phyloP scores from a whole-genome alignment of 2,797 vertebrate genomes.

The Diglossa cyanea region DNA sequence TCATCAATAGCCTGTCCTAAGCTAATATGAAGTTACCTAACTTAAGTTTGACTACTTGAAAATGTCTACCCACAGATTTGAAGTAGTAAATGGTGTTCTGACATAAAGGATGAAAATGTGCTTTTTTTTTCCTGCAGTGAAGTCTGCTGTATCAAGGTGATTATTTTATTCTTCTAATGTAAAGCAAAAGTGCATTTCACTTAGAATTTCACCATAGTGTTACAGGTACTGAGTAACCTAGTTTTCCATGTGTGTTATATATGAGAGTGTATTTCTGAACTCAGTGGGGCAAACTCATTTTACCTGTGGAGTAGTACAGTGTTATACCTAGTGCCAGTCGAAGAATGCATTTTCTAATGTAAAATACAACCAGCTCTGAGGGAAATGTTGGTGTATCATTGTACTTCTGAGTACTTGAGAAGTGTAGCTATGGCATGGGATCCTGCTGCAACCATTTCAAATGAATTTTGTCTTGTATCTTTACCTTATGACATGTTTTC shows the following conservation, averaged over 20 bases:
- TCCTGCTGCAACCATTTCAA: background rate
- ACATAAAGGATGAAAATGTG: background rate
- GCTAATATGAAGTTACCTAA: background rate
- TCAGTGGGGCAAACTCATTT: background rate
- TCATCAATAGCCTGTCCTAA: background rate
- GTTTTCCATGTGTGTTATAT: background rate
- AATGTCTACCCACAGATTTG: background rate
- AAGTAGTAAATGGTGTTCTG: background rate
- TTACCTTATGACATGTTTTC: rapidly evolving
- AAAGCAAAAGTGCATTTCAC: background rate
- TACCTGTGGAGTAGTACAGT: background rate
- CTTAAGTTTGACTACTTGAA: background rate
- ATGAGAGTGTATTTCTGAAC: background rate
- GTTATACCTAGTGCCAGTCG: background rate
- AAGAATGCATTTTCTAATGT: background rate
- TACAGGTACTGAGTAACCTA: background rate
- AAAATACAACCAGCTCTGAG: background rate
- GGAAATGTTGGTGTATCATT: background rate
- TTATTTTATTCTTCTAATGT: background rate
- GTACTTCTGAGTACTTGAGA: background rate
- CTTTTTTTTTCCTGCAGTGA: background rate
- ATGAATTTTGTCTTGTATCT: background rate
- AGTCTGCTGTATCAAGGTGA: background rate
- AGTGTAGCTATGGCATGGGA: background rate
- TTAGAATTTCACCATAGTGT: background rate